Evolutionary conservation across 1,140 invertebrate genomes (phyloP).

Genomic region (Adoxophyes honmai): DNA sequence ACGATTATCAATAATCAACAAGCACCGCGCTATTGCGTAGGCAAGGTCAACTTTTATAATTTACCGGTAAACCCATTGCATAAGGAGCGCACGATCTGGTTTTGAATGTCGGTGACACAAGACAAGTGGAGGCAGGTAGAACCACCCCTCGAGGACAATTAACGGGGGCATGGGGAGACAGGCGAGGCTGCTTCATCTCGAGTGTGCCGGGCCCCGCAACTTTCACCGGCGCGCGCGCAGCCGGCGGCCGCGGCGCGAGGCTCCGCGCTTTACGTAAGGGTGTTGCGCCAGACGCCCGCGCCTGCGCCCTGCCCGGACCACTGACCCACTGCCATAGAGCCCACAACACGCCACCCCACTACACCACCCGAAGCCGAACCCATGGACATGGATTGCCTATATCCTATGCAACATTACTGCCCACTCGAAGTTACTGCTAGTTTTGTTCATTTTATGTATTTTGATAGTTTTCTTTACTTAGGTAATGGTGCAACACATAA

Average conservation of each 20-base stretch:
- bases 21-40: background rate
- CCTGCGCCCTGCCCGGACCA: conserved; percentile 60
- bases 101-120: conserved; percentile 7
- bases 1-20: conserved; percentile 13
- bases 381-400: conserved; percentile 57
- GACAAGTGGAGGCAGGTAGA: conserved; percentile 1
- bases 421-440: background rate
- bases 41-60: conserved; percentile 13
- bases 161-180: background rate
- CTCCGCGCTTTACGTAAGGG: conserved; percentile 66
- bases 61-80: background rate
- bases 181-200: conserved; percentile 31
- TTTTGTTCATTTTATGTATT: too few relatives aligned
- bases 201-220: conserved; percentile 47
- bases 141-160: conserved; percentile 4
- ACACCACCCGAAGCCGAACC: conserved; percentile 48
- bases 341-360: conserved; percentile 25
- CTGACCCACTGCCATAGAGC: conserved; percentile 67
- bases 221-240: conserved; percentile 51
- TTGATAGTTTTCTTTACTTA: too few relatives aligned
- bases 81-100: background rate
- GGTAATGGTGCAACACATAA: too few relatives aligned
- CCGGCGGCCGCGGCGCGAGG: conserved; percentile 15
- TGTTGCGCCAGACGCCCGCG: conserved; percentile 58
- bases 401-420: conserved; percentile 43